Base-by-base conservation (phyloP, 2,113 vertebrate species). In the Sceloporus undulatus region DNA sequence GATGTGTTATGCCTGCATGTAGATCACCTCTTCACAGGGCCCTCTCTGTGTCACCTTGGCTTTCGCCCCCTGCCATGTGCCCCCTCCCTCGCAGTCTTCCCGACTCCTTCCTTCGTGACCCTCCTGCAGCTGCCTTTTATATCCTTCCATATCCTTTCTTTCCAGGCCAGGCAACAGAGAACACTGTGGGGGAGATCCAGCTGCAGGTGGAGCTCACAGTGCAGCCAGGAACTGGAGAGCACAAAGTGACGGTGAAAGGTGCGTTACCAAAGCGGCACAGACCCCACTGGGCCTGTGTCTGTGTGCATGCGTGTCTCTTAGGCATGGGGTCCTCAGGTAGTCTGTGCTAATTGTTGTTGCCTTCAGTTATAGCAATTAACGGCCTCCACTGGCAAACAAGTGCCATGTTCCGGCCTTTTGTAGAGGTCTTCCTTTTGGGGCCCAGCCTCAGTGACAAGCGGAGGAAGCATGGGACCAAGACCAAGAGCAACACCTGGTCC, bases 401-500 rank as follows among this genome's bases (percentile, higher is more conserved):
- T 0, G 97, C 98, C 56, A 99, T 99, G 98, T 99, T 99, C 96
- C 97, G 98, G 18, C 99, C 99, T 0, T 99, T 99, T 3, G 98
- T 99, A 65, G 99, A 99, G 96, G 97, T 99, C 81, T 99, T 96
- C 74, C 95, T 98, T 0, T 92, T 99, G 80, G 99, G 99, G 56
- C 99, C 99, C 59, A 98, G 97, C 86, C 97, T 99, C 3, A 96
- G 97, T 54, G 98, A 99, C 96, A 99, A 98, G 96, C 99, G 97
- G 93, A 98, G 99, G 93, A 99, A 98, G 93, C 99, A 98, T 77
- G 98, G 98, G 95, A 99, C 99, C 86, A 99, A 99, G 96, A 99
- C 99, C 89, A 99, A 99, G 96, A 99, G 99, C 94, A 99, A 99
- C 96, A 99, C 98, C 1, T 99, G 99, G 99, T 99, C 99, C 74